Conservation (phyloP, 1,140 invertebrate species). For the Lanistes nyassanus region DNA sequence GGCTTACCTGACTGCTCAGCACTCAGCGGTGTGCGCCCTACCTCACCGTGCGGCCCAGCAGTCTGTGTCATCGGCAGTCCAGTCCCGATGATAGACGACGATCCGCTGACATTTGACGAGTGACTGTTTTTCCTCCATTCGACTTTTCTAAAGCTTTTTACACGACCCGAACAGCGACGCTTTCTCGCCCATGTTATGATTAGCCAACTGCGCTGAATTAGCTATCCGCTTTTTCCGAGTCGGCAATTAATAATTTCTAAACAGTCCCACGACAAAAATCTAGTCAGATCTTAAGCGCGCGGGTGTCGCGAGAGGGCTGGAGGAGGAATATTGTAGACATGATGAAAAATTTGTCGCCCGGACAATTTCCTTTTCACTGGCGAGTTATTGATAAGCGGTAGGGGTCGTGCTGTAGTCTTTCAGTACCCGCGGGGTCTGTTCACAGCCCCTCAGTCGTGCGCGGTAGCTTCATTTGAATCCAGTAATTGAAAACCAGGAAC, state of each 20-base stretch:
- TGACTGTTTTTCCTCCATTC: neutral
- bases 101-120: constrained; percentile 9
- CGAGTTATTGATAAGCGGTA: neutral
- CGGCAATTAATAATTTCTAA: constrained; percentile 12
- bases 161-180: neutral
- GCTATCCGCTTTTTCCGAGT: too few species aligned
- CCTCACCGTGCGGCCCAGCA: neutral
- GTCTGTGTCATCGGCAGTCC: neutral
- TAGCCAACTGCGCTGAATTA: too few species aligned
- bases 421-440: neutral
- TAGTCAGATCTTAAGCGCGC: too few species aligned
- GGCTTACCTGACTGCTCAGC: neutral
- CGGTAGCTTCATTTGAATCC: constrained; percentile 6
- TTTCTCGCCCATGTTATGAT: neutral
- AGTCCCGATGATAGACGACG: neutral
- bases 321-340: neutral
- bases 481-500: constrained; percentile 6
- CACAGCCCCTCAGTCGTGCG: neutral
- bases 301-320: neutral
- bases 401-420: neutral
- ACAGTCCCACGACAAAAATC: neutral
- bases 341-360: constrained; percentile 11
- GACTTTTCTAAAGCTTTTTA: constrained; percentile 1
- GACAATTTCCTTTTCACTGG: constrained; percentile 7
- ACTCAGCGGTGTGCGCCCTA: neutral